phyloP scores from a whole-genome alignment of 2,888 invertebrate genomes.

The Aporophyla lueneburgensis region DNA sequence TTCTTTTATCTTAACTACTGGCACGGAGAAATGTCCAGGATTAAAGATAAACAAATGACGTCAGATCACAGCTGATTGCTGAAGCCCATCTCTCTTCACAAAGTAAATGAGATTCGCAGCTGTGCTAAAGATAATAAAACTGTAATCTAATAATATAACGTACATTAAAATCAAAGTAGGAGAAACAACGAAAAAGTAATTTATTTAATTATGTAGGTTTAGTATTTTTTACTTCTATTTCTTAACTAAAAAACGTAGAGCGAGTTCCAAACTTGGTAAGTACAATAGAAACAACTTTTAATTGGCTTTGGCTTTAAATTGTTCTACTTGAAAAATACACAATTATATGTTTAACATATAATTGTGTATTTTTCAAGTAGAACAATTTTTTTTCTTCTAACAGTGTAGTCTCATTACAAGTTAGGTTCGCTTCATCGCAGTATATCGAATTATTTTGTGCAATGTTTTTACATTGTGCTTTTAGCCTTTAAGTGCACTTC shows the following conservation, averaged over 20 bases:
- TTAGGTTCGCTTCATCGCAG: constrained; percentile 50
- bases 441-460: constrained; percentile 50
- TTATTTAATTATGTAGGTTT: constrained; percentile 28
- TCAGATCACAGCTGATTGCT: constrained; percentile 57
- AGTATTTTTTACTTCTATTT: constrained; percentile 44
- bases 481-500: constrained; percentile 53
- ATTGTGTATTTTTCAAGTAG: constrained; percentile 59
- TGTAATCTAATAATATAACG: background rate
- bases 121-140: constrained; percentile 19
- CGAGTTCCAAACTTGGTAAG: constrained; percentile 62
- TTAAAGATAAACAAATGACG: constrained; percentile 66
- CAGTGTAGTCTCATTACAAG: constrained; percentile 52
- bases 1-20: constrained; percentile 61
- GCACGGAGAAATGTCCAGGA: constrained; percentile 55
- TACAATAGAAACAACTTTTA: constrained; percentile 70
- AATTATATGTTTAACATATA: constrained; percentile 70
- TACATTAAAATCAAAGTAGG: constrained; percentile 29
- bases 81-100: constrained; percentile 32
- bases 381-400: constrained; percentile 57
- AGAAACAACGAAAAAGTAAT: constrained; percentile 27
- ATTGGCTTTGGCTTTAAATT: too few relatives aligned
- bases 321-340: too few relatives aligned
- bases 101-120: constrained; percentile 43
- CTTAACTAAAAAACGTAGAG: constrained; percentile 39
- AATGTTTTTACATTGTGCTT: constrained; percentile 53